Base-by-base conservation (phyloP, 1,140 invertebrate genomes). In the Trichonephila inaurata region DNA sequence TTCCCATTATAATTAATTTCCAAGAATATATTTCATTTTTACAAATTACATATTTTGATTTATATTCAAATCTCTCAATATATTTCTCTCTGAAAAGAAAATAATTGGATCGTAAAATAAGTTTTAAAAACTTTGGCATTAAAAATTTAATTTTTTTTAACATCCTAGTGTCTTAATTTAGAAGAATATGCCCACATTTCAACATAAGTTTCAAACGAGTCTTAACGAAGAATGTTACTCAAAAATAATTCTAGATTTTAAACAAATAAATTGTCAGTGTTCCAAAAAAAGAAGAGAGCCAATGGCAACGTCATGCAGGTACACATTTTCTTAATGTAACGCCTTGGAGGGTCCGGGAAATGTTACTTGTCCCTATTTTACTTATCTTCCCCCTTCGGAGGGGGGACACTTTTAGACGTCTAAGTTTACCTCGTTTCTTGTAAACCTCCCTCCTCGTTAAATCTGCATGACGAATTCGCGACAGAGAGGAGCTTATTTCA, bases 381-480 rank as follows among this genome's bases (percentile, higher is more conserved):
- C 69, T 72, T 24, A 12, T 33, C 69, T 33, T 16, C 14, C 28
- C 69, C 14, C 24, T 24, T 28, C 14, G 28, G 1, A 28, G 10
- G 24, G 24, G 69, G 24, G 16, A 24, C 28, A 16, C 28, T 72
- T 72, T 40, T 72, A 72, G 69, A 24, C 24, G 16, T 33, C 69
- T 72, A 72, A 72, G 69, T 72, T 72, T 72, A 72, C 28, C 28
- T 64, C 62, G 24, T 24, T 72, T 72, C 69, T 72, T 72, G 69
- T 72, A 72, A 72, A 33, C 69, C 69, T 33, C 69, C 69, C n/a
- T 28, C 24, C 69, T 72, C 69, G 69, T 72, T 72, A 72, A 64
- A 64, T 24, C 66, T 12, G 12, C 21, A 69, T 77, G 28, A 40
- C 28, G 72, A 77, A 77, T 77, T 77, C 72, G 28, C 72, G 16